These are phyloP conservation scores for Cettia cetti DNA, from an alignment of 2,113 vertebrate species.

Conservation along the genomic window DNA sequence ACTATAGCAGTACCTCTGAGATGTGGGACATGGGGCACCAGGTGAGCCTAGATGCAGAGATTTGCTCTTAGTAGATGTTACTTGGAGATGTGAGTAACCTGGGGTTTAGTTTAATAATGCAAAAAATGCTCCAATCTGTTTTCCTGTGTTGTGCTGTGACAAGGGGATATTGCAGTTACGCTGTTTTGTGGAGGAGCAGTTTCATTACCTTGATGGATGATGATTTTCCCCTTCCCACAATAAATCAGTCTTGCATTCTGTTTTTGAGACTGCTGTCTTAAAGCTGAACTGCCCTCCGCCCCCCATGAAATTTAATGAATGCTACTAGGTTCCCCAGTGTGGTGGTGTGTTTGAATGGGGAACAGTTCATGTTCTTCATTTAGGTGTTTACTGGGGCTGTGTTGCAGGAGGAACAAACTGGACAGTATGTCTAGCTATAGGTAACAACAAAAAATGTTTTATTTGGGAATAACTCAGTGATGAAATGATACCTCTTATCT, in stretches of 20 bases:
- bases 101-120: neutral
- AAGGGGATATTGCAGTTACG: neutral
- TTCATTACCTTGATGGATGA: neutral
- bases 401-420: neutral
- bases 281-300: neutral
- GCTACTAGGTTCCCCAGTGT: neutral
- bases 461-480: neutral
- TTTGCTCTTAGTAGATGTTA: neutral
- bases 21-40: fast-evolving
- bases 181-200: neutral
- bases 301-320: neutral
- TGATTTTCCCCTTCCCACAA: neutral
- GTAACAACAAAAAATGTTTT: neutral
- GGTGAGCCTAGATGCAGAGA: neutral
- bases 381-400: neutral
- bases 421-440: neutral
- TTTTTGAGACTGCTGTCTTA: neutral
- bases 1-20: neutral
- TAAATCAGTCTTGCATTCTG: neutral
- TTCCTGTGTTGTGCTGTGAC: neutral
- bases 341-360: neutral
- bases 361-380: neutral
- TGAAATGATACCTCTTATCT: neutral
- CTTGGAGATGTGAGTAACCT: neutral
- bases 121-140: neutral